Evolutionary conservation across 2,888 invertebrate genomes (phyloP), one percentile per base, ranked within the genome.

Genomic region (Caenorhabditis drosophilae): DNA sequence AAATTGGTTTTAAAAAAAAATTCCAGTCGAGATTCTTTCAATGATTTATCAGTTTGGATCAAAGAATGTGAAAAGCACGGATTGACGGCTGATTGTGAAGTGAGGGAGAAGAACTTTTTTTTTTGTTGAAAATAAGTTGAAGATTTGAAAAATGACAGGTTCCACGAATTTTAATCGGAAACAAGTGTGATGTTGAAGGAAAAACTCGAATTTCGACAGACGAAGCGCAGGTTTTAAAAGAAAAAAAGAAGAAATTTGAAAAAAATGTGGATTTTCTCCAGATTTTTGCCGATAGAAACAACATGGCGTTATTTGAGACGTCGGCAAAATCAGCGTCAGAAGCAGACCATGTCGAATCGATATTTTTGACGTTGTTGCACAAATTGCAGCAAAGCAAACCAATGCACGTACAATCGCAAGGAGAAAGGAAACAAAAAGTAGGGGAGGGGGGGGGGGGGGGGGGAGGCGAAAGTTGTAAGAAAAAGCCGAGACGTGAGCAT

Each of bases 281-380:
- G 84, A 87, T 89, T 61, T 88, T 90, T 72, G 90, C 90, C 11
- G 90, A 90, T 83, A 87, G 88, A 64, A 87, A 87, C 73, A 84
- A 84, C 76, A 86, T 87, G 86, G 86, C 87, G 86, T 84, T 91
- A 57, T 92, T 92, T 84, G 91, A 91, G 84, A 91, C 92, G 9
- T 91, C 91, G 1, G 91, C 91, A 0, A 88, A 89, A 62, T 87
- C 90, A 27, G 77, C 78, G 36, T 78, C 78, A 0, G 79, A 82
- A 61, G 89, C 89, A 67, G 88, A 90, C 84, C 90, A 89, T 81
- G 90, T 92, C 40, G 90, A 91, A 80, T 89, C 90, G 0, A 91
- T 92, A 77, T 91, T 92, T 84, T 87, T 91, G 87, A 91, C 91
- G 0, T 84, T 92, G 44, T 71, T 91, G 0, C 90, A 90, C 85